These are phyloP conservation scores for Homalodisca vitripennis DNA, from an alignment of 1,140 invertebrate species.

Conservation along the genomic window DNA sequence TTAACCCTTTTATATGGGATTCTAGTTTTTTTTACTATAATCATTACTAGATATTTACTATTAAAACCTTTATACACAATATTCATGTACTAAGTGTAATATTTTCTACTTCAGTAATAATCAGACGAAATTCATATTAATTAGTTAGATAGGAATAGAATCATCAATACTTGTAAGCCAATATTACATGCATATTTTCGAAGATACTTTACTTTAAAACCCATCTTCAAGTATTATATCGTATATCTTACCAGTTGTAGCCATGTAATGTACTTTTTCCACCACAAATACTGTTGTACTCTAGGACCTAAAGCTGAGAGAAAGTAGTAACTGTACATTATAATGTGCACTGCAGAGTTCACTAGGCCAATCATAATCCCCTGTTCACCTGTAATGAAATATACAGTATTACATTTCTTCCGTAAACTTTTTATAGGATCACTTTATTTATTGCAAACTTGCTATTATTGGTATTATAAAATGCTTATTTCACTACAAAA, in stretches of 20 bases:
- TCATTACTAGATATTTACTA: too few species aligned
- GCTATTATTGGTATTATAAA: too few species aligned
- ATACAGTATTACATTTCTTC: too few species aligned
- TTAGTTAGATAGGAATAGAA: not conserved
- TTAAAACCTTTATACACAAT: too few species aligned
- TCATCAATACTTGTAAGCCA: not conserved
- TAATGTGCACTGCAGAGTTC: slow-evolving; percentile 59
- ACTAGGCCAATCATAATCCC: slow-evolving; percentile 56
- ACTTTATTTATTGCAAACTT: too few species aligned
- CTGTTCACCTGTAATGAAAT: slow-evolving; percentile 43
- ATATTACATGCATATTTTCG: not conserved
- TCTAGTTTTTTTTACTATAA: too few species aligned
- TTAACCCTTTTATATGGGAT: too few species aligned
- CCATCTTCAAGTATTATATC: not conserved
- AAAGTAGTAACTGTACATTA: slow-evolving; percentile 50
- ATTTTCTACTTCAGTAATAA: not conserved
- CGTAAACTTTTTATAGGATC: too few species aligned
- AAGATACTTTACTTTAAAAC: slow-evolving; percentile 11
- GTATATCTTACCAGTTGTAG: slow-evolving; percentile 46
- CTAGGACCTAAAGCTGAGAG: slow-evolving; percentile 45
- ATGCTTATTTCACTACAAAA: too few species aligned
- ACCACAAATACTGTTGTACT: slow-evolving; percentile 46
- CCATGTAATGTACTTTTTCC: slow-evolving; percentile 47
- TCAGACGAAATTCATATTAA: not conserved
- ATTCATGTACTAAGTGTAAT: too few species aligned